Evolutionary conservation across 2,888 invertebrate genomes (phyloP).

Genomic region (Electrophaes corylata): DNA sequence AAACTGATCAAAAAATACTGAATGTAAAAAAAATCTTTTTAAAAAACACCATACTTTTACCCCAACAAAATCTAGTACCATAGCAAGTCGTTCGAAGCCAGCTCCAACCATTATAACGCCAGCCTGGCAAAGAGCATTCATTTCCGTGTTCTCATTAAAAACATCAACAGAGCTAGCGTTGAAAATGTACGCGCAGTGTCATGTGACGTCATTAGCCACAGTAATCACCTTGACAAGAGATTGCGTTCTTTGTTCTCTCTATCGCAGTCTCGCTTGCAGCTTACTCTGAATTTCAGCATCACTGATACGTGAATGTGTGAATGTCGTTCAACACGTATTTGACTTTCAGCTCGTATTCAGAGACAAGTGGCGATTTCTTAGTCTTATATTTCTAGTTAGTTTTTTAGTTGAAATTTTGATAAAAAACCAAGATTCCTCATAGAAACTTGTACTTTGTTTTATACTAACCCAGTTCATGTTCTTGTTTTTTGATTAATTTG

Average conservation of each 20-base stretch:
- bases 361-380: no score
- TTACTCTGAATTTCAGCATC: neutral
- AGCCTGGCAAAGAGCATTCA: conserved; percentile 30
- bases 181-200: conserved; percentile 23
- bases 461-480: no score
- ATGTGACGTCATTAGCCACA: conserved; percentile 32
- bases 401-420: no score
- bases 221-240: conserved; percentile 30
- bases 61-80: neutral
- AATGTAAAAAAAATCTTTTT: neutral
- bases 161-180: conserved; percentile 26
- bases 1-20: no score
- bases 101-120: conserved; percentile 12
- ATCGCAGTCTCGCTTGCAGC: conserved; percentile 14
- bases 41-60: neutral
- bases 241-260: conserved; percentile 23
- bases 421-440: no score
- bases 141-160: conserved; percentile 33
- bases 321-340: neutral
- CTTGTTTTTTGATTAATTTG: no score
- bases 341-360: neutral
- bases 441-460: no score
- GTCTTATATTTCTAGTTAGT: no score
- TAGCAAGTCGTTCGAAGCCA: neutral
- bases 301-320: neutral